Base-by-base conservation (phyloP, 2,113 vertebrate species). In the Boleophthalmus pectinirostris region DNA sequence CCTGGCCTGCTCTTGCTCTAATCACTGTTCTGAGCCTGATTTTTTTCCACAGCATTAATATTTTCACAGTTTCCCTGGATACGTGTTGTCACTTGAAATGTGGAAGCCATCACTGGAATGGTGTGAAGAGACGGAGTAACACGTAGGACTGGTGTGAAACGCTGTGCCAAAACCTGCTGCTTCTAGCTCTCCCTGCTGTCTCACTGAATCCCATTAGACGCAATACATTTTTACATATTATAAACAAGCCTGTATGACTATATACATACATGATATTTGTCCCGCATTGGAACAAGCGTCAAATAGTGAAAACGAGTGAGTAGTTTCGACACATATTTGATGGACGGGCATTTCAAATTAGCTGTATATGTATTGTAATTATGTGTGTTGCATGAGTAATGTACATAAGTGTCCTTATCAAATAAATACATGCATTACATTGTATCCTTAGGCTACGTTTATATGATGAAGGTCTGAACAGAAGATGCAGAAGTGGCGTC, bases 121-220 rank as follows among this genome's bases (percentile, higher is more conserved):
- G 79, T 84, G 83, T 73, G 72, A 84, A 82, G 60, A 54, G 69
- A 74, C 58, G 78, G 74, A 64, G 77, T 82, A 83, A 85, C 86
- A 87, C 83, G 43, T 82, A 63, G 60, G 70, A 73, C 67, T 45
- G 57, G 78, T 83, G 80, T 78, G 80, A 88, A 86, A 74, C 51
- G n/a, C 64, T 58, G 79, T 80, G 84, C 80, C 78, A 86, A 73
- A 80, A 77, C 72, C 72, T 82, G 80, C 74, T 72, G 79, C 68
- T 78, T 76, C 77, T 53, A 35, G 38, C 63, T 71, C 66, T 66
- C 21, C 51, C 70, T 51, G 70, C 53, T 70, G 64, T 73, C 60
- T 24, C 43, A 77, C 72, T 43, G 69, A 47, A 45, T 43, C 24
- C 12, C 45, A 70, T 25, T 49, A 58, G 65, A 46, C 78, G 57